Evolutionary conservation across 1,140 invertebrate genomes (phyloP), one percentile per base, ranked within the genome.

Genomic region (Triops longicaudatus): DNA sequence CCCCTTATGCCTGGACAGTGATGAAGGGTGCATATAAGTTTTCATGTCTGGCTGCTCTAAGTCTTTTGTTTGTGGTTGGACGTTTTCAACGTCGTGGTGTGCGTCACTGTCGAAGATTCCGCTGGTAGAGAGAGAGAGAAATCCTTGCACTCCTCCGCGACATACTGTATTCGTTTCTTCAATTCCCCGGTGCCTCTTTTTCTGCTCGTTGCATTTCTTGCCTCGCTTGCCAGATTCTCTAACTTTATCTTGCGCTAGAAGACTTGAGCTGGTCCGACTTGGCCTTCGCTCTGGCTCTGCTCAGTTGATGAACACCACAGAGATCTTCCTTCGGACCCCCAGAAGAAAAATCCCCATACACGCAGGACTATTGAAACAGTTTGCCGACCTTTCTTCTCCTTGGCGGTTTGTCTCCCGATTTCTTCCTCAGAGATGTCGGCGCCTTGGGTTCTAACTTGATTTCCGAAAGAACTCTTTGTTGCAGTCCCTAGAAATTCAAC

Each of bases 21-120:
- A 63, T 63, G 50, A 63, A 63, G 50, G 50, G 50, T 22, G 50
- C 50, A 63, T 63, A 63, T 63, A 63, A 63, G 50, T 63, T 63
- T 63, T 63, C 50, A 22, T 63, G 50, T 63, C 50, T 63, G 50
- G 50, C 50, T 63, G 50, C 50, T 63, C 22, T 14, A 63, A 22
- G 50, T 22, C 50, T 22, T 63, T 63, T 63, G n/a, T 63, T 63
- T 63, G 50, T 63, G 50, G 50, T 63, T 14, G n/a, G 50, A 63
- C 50, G 50, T 63, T 63, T 22, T 63, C 50, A 22, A 22, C 44
- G 14, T 63, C 44, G 44, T 1, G 44, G 44, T 63, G 50, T 63
- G 50, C 50, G 50, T 63, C 50, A 63, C 50, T 63, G 50, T 63
- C 50, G 50, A n/a, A 22, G 50, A 63, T 63, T 63, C 50, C 50